Base-by-base conservation (phyloP, 2,113 vertebrate species). In the Australoheros scitulus region DNA sequence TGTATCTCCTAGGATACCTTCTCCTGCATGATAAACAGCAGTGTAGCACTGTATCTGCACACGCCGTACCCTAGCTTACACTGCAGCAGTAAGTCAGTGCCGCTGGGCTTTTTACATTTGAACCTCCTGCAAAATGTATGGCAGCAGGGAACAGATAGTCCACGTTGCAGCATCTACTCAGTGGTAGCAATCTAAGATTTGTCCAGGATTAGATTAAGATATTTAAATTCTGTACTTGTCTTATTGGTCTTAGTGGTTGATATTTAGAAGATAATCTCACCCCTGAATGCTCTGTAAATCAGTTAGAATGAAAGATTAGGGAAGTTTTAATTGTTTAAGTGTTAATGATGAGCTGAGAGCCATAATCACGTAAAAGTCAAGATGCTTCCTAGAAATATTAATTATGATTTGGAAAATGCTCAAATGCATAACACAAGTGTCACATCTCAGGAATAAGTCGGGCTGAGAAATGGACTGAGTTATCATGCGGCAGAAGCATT, bases 21-120 rank as follows among this genome's bases (percentile, higher is more conserved):
- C 68, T 20, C 50, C 79, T 82, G 86, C 82, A 64, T 84, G 76
- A 79, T 59, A 75, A 81, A 78, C 80, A 61, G 80, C 29, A 56
- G 24, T 22, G 77, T 41, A 76, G 22, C 55, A 13, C 32, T 32
- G 47, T 18, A 29, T 34, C 57, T 63, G 77, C 63, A 63, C 58
- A 75, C 52, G 9, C 60, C 36, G 57, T 18, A 50, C 59, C n/a
- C 17, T 2, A 2, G 59, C 68, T n/a, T 17, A 15, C 55, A 34
- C 84, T 85, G 86, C 87, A 79, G 86, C 84, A 85, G 55, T 3
- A 29, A 78, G 78, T 56, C 68, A 9, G 56, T n/a, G 38, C 57
- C 1, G 13, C 64, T 47, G 29, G 38, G 15, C 60, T 79, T 83
- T 38, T 65, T 59, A 7, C 43, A n/a, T 82, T 50, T n/a, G 15